Base-by-base conservation (phyloP, 23 tunicate genomes). In the Ciona savignyi region DNA sequence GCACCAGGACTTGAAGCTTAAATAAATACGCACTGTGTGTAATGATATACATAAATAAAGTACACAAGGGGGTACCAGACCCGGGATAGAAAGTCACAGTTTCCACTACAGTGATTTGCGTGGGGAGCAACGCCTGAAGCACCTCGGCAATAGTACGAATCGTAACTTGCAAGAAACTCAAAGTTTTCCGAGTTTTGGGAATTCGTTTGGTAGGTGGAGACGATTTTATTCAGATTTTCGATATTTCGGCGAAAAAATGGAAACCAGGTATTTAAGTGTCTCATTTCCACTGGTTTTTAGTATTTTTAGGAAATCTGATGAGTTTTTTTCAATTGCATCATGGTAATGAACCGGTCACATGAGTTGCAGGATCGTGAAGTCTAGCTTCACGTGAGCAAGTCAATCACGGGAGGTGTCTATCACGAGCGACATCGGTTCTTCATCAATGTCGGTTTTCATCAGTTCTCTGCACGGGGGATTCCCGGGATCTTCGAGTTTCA, bases 341-440 rank as follows among this genome's bases (percentile, higher is more conserved):
- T n/a, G n/a, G n/a, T n/a, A n/a, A n/a, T n/a, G n/a, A n/a, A 15
- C 9, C 15, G 9, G 9, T 42, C 30, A 65, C 23, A 19, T 0
- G 30, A 25, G 19, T 29, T 70, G 24, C 31, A 70, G 60, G 24
- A 31, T 34, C 65, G 26, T 63, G 23, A 70, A 70, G 15, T 9
- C 9, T 6, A 42, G 56, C 15, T 42, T 42, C 56, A 42, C 56
- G 15, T 9, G 56, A 9, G 56, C 15, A 15, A 42, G 56, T 42
- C 56, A 42, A 42, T 42, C 56, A 9, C 56, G 56, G 9, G 81
- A 77, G 3, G 85, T 76, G 71, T 80, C 74, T 1, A 80, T 69
- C 31, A 80, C 77, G 22, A 80, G 70, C 30, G 85, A 80, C 62
- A 80, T 64, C n/a, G 85, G 85, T 35, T 80, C 78, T 1, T 80